Base-by-base conservation (phyloP, 2,113 vertebrate genomes). In the Hipposideros armiger region DNA sequence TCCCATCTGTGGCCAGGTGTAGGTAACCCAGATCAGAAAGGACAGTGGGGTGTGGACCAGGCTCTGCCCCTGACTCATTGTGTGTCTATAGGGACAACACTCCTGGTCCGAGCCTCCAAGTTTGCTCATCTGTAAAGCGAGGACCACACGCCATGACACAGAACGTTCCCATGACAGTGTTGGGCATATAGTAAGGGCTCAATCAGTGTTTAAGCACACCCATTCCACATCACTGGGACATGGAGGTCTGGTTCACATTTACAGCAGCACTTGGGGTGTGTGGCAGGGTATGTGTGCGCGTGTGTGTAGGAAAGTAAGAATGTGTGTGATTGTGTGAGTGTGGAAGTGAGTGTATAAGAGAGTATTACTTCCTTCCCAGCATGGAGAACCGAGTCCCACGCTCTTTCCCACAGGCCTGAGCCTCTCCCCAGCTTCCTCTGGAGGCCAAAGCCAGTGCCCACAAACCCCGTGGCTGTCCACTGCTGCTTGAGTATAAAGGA, bases 111-210 rank as follows among this genome's bases (percentile, higher is more conserved):
- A 90, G 52, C 76, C 54, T 92, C 85, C 4, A 50, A 58, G 36
- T 78, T 52, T n/a, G 72, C 86, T 67, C 56, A 10, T 58, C 73
- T 30, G 9, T 60, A 50, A 87, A 84, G 45, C 0, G 45, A 89
- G 82, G 56, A 54, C 36, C 28, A n/a, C 47, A 24, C 1, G 2
- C 2, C 4, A 47, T 0, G 36, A 40, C 73, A 82, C 0, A 0
- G 2, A 22, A 83, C 20, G 24, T 22, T 91, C 28, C 69, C 6
- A 9, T 17, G 90, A 42, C 45, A 26, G 74, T 1, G 5, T 4
- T 60, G 58, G 56, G 81, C 28, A 30, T 32, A 15, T 28, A 32
- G 36, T 3, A 30, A 17, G 85, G 2, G 24, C 54, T 72, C 66
- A 22, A 0, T 17, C 22, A 19, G 11, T 11, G 36, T 50, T 60